These are phyloP conservation scores for Cladopsammia gracilis DNA, from an alignment of 64 coral and sea anemone genomes.

Conservation along the genomic window DNA sequence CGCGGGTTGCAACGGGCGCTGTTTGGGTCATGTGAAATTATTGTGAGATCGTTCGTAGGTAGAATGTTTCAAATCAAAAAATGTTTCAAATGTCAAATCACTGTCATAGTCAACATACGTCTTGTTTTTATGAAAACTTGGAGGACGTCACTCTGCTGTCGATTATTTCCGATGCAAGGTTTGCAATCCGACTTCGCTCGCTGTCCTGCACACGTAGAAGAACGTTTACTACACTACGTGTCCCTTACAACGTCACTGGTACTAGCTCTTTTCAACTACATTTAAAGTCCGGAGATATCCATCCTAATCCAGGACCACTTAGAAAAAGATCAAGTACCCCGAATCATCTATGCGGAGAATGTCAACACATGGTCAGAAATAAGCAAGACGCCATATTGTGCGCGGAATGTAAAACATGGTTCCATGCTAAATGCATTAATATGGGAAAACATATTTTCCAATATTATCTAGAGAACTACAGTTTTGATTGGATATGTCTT, in stretches of 20 bases:
- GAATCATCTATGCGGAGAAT: conserved; percentile 51
- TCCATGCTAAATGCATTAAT: conserved; percentile 57
- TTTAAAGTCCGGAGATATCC: neutral
- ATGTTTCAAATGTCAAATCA: too few relatives aligned
- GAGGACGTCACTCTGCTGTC: neutral
- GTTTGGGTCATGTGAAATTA: too few relatives aligned
- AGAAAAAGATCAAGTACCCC: neutral
- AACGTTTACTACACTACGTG: neutral
- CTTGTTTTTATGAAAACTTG: conserved; percentile 2
- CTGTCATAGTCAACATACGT: too few relatives aligned
- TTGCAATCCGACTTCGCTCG: conserved; percentile 13
- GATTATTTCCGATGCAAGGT: conserved; percentile 14
- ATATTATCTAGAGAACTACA: conserved; percentile 41
- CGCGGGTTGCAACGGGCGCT: too few relatives aligned
- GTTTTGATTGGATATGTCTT: conserved; percentile 50
- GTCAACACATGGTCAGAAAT: conserved; percentile 29
- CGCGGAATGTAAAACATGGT: conserved; percentile 47
- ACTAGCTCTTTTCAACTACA: conserved; percentile 14
- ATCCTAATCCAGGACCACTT: conserved; percentile 10
- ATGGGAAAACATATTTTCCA: conserved; percentile 46
- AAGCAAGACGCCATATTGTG: conserved; percentile 69
- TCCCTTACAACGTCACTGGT: conserved; percentile 6
- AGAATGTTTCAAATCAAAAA: too few relatives aligned
- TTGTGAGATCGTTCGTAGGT: too few relatives aligned
- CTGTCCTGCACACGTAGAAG: conserved; percentile 1